phyloP scores from a whole-genome alignment of 2,888 invertebrate genomes.

The Synanthedon formicaeformis region DNA sequence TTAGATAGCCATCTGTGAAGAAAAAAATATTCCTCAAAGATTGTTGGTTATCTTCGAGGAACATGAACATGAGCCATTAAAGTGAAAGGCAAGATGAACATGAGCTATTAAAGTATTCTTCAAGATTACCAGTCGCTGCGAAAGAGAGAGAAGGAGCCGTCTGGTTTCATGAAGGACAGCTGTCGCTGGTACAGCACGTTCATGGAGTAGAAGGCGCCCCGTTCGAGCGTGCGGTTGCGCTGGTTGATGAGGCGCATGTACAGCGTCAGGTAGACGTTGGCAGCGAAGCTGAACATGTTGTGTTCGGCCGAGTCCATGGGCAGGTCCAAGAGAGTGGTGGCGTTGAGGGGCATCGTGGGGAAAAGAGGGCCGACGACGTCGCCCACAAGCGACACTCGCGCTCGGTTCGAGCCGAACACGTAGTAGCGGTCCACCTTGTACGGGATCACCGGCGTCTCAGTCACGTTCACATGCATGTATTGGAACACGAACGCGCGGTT shows the following conservation, averaged over 20 bases:
- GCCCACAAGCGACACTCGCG: constrained; percentile 85
- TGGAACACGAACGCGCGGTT: constrained; percentile 92
- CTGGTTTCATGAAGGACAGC: constrained; percentile 88
- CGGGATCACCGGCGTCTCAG: constrained; percentile 92
- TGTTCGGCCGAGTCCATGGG: constrained; percentile 96
- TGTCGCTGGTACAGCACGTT: constrained; percentile 92
- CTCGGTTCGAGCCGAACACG: constrained; percentile 92
- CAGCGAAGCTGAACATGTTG: constrained; percentile 96
- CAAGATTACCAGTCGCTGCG: constrained; percentile 85
- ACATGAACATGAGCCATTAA: not conserved
- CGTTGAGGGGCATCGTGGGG: constrained; percentile 92
- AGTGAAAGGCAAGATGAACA: not conserved
- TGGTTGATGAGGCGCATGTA: constrained; percentile 94
- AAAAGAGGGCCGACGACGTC: constrained; percentile 95
- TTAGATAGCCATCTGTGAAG: no score
- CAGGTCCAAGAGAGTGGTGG: constrained; percentile 80
- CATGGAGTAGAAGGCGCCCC: constrained; percentile 86
- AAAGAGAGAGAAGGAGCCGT: constrained; percentile 92
- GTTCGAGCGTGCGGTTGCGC: constrained; percentile 83
- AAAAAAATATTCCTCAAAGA: no score
- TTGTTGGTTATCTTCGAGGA: no score
- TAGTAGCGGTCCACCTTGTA: constrained; percentile 89
- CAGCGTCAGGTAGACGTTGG: constrained; percentile 89
- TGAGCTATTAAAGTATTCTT: not conserved
- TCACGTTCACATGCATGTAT: constrained; percentile 95